A percentile compares a stretch with the other conserved stretches of the same genome.
These are phyloP conservation scores for Drosophila koepferae DNA, from an alignment of 2,888 invertebrate species.

Conservation along the genomic window DNA sequence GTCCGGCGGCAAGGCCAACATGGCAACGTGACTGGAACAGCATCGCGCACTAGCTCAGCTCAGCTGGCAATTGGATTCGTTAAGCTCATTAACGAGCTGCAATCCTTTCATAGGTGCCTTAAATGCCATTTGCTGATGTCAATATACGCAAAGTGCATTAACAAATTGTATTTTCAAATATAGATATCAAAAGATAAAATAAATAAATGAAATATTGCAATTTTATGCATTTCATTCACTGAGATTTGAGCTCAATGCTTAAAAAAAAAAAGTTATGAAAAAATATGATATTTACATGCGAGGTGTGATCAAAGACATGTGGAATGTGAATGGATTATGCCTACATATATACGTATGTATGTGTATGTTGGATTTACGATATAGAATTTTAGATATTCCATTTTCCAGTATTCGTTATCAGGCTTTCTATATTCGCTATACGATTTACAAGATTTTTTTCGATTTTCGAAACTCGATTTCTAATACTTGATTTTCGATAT, in stretches of 20 bases:
- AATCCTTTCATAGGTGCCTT: not conserved
- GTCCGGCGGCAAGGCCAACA: slow-evolving; percentile 33
- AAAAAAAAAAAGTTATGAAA: not conserved
- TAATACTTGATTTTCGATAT: not conserved
- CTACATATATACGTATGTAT: not conserved
- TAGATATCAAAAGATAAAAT: too few species aligned
- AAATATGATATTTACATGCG: not conserved
- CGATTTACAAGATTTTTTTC: not conserved
- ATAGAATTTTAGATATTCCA: not conserved
- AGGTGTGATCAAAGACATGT: not conserved
- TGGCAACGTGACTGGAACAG: slow-evolving; percentile 45
- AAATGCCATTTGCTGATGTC: not conserved
- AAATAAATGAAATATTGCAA: not conserved
- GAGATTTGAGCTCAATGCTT: not conserved
- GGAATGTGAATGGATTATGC: not conserved
- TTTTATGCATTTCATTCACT: not conserved
- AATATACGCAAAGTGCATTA: not conserved
- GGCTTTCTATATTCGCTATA: too few species aligned
- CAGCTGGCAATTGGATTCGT: slow-evolving; percentile 1
- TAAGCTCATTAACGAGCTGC: slow-evolving; percentile 18
- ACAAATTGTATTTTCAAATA: slow-evolving; percentile 1
- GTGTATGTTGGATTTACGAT: not conserved
- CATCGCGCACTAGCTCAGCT: not conserved
- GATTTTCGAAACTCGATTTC: not conserved
- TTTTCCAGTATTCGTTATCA: too few species aligned